Percentiles rank a stretch among this genome's conserved stretches.
Conservation (phyloP, 2,797 vertebrate genomes). For the Syndactyla subalaris region DNA sequence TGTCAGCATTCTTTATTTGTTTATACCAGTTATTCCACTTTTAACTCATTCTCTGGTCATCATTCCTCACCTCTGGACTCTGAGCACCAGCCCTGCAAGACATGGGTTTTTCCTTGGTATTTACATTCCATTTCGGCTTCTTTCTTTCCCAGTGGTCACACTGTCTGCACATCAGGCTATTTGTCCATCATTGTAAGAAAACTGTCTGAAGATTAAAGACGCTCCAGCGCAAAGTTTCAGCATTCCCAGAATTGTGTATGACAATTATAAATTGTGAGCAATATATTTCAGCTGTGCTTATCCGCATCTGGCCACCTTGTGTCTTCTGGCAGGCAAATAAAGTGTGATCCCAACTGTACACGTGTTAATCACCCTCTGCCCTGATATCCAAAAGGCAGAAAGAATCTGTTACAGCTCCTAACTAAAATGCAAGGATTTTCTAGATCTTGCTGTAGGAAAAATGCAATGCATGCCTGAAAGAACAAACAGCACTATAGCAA, state of each 20-base stretch:
- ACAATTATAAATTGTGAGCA: neutral
- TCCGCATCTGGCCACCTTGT: conserved; percentile 21
- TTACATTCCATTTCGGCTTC: conserved; percentile 45
- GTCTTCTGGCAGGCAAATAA: neutral
- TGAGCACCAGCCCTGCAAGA: neutral
- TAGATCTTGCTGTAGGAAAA: neutral
- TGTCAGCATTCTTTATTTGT: conserved; percentile 61
- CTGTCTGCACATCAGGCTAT: neutral
- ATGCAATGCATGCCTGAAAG: neutral
- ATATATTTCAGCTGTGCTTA: conserved; percentile 1
- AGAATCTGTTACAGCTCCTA: neutral
- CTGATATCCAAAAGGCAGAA: neutral
- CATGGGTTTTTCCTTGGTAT: neutral
- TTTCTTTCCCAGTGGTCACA: neutral
- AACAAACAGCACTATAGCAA: neutral
- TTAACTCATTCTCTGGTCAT: conserved; percentile 41
- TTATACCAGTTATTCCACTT: conserved; percentile 56
- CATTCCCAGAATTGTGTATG: conserved; percentile 8
- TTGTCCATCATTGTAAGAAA: neutral
- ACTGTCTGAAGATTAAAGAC: neutral
- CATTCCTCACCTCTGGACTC: neutral
- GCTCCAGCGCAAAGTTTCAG: neutral
- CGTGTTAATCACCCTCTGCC: neutral
- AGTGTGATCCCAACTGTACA: neutral
- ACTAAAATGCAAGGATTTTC: neutral